Conservation (phyloP, 2,113 vertebrate genomes). For the Patagioenas fasciata region DNA sequence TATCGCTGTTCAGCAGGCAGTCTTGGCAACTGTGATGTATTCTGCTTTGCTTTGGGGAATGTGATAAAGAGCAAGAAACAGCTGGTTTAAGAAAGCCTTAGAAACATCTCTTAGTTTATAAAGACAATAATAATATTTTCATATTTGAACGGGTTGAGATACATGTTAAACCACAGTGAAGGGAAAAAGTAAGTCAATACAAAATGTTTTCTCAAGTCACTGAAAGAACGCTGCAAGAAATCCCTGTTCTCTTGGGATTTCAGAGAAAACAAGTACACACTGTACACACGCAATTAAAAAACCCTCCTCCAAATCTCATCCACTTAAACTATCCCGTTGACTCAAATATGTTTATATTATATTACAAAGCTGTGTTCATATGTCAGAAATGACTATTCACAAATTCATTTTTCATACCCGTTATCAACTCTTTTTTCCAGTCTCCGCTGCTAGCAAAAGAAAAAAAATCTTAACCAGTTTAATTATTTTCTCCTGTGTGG, state of each 20-base stretch:
- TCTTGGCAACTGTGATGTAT: constrained; percentile 73
- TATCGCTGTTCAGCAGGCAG: constrained; percentile 77
- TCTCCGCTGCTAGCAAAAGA: background rate
- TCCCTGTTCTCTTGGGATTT: constrained; percentile 29
- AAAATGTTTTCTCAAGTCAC: constrained; percentile 73
- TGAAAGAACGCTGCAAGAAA: constrained; percentile 48
- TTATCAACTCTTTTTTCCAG: constrained; percentile 13
- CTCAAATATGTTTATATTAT: constrained; percentile 32
- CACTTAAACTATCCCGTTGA: constrained; percentile 33
- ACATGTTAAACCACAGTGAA: constrained; percentile 62
- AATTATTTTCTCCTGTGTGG: constrained; percentile 57
- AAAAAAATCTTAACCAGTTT: background rate
- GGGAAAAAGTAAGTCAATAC: constrained; percentile 53
- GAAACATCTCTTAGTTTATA: constrained; percentile 72
- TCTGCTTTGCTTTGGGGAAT: constrained; percentile 81
- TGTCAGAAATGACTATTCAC: constrained; percentile 17
- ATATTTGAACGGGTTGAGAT: constrained; percentile 69
- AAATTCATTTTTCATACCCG: constrained; percentile 27
- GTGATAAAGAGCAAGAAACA: constrained; percentile 82
- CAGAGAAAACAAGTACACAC: constrained; percentile 57
- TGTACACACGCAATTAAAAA: constrained; percentile 28
- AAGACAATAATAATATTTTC: constrained; percentile 82
- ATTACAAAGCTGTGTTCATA: constrained; percentile 3
- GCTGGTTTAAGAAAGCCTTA: constrained; percentile 74
- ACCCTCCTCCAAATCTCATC: constrained; percentile 11